phyloP scores from a whole-genome alignment of 2,888 invertebrate species.

The Andricus curvator region DNA sequence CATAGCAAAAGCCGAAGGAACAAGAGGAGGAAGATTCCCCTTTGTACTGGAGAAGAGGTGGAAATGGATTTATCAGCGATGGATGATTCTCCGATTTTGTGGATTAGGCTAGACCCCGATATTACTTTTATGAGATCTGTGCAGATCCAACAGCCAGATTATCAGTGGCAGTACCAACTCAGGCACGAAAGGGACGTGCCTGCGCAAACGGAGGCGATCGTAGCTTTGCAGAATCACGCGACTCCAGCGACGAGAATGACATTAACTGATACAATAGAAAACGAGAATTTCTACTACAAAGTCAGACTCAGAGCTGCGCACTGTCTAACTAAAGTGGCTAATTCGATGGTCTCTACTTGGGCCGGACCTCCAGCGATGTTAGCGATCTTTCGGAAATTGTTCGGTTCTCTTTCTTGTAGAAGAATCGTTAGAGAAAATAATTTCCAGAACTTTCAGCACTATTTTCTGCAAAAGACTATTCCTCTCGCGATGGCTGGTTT shows the following conservation, averaged over 20 bases:
- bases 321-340: conserved; percentile 95
- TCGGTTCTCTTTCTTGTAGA: conserved; percentile 96
- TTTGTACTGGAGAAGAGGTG: conserved; percentile 99
- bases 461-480: conserved; percentile 95
- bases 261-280: conserved; percentile 96
- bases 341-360: conserved; percentile 95
- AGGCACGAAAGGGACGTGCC: conserved; percentile 98
- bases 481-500: conserved; percentile 97
- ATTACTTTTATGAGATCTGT: conserved; percentile 93
- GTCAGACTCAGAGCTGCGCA: conserved; percentile 93
- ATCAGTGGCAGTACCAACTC: conserved; percentile 99
- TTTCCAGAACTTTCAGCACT: conserved; percentile 96
- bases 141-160: conserved; percentile 96
- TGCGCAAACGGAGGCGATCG: conserved; percentile 94
- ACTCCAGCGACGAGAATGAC: conserved; percentile 94
- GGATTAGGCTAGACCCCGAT: conserved; percentile 97
- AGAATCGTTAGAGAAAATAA: conserved; percentile 96
- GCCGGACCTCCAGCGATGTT: conserved; percentile 98
- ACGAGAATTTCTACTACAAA: conserved; percentile 95
- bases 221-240: conserved; percentile 91
- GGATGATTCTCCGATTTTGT: conserved; percentile 99
- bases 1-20: conserved; percentile 99
- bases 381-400: conserved; percentile 95
- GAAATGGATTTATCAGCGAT: conserved; percentile 98
- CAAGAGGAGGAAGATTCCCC: conserved; percentile 99